These are phyloP conservation scores for Glaucomys volans DNA, from an alignment of 2,113 vertebrate genomes.

Conservation along the genomic window DNA sequence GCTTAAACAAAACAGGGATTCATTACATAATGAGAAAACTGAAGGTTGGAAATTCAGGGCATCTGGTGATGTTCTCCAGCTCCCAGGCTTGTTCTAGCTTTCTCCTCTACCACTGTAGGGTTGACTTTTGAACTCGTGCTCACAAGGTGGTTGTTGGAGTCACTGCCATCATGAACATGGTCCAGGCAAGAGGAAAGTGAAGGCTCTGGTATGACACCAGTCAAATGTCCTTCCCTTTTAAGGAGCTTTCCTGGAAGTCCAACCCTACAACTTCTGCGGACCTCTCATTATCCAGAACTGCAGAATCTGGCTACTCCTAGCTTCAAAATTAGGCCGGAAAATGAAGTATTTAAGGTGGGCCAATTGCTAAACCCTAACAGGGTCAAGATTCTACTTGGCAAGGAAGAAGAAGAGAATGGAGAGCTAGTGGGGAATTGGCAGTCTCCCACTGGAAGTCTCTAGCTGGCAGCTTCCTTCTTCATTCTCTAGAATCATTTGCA, in stretches of 20 bases:
- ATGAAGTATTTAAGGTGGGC: not conserved
- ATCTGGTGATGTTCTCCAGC: not conserved
- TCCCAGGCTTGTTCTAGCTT: not conserved
- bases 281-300: not conserved
- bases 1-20: not conserved
- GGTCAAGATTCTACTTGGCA: not conserved
- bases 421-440: not conserved
- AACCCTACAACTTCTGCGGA: not conserved
- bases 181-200: not conserved
- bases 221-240: not conserved
- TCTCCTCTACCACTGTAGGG: not conserved
- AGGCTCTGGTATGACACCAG: not conserved
- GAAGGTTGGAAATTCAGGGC: not conserved
- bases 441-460: fast-evolving
- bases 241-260: not conserved
- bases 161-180: not conserved
- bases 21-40: not conserved
- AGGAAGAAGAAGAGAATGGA: not conserved
- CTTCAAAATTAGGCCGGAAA: not conserved
- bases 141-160: not conserved
- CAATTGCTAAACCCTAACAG: not conserved
- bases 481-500: no score
- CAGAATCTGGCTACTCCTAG: not conserved
- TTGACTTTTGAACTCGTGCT: not conserved
- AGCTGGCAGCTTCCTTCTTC: not conserved